A percentile compares a stretch with the other conserved stretches of the same genome.
phyloP scores from a whole-genome alignment of 2,888 invertebrate species.

The Ectemnius continuus region DNA sequence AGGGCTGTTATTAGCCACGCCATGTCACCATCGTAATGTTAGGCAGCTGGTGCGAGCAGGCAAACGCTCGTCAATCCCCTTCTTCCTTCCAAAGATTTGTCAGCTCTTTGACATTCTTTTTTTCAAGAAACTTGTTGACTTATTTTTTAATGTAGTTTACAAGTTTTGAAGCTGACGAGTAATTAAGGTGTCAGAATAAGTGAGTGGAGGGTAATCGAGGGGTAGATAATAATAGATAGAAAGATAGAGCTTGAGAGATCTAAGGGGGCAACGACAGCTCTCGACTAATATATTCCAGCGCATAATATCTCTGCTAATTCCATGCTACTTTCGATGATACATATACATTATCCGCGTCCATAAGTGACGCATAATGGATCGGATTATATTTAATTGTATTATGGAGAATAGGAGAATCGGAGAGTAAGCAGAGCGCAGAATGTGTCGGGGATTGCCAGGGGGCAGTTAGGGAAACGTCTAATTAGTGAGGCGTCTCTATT shows the following conservation, averaged over 20 bases:
- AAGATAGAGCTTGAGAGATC: too few species aligned
- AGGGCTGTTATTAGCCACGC: conserved; percentile 42
- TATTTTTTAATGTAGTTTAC: too few species aligned
- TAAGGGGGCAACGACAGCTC: too few species aligned
- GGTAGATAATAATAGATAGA: too few species aligned
- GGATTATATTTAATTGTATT: conserved; percentile 38
- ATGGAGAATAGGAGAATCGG: neutral
- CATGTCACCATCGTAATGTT: conserved; percentile 27
- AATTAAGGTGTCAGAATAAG: too few species aligned
- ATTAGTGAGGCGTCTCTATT: conserved; percentile 17
- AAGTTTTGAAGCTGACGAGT: too few species aligned
- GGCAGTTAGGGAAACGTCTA: conserved; percentile 12
- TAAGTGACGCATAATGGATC: conserved; percentile 30
- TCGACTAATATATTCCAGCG: conserved; percentile 8
- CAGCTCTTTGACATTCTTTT: too few species aligned
- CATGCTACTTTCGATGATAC: conserved; percentile 24
- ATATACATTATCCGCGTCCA: conserved; percentile 22
- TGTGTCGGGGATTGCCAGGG: neutral
- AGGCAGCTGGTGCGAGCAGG: conserved; percentile 41
- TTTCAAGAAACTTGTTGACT: too few species aligned
- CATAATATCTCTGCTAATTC: conserved; percentile 27
- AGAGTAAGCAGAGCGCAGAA: neutral
- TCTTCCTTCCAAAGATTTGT: too few species aligned
- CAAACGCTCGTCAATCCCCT: too few species aligned
- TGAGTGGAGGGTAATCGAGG: too few species aligned